phyloP scores from a whole-genome alignment of 2,888 invertebrate species.

The Hypercompe scribonia region DNA sequence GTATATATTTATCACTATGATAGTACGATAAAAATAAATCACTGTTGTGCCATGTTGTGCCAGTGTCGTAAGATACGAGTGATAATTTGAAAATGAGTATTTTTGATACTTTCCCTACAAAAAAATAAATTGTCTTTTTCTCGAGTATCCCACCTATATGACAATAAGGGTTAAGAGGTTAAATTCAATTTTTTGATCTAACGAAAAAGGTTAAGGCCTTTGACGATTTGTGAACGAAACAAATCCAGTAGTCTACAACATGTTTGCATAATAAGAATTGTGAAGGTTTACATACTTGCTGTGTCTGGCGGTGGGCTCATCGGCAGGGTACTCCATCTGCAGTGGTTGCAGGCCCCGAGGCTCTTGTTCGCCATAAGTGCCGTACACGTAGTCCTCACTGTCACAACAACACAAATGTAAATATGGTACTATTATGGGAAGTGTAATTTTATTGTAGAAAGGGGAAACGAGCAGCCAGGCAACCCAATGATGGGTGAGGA shows the following conservation, averaged over 20 bases:
- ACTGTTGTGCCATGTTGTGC: no score
- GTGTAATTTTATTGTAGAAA: no score
- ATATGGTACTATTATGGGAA: neutral
- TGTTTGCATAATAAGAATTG: neutral
- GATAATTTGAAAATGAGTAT: no score
- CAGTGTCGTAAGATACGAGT: no score
- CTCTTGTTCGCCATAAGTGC: conserved; percentile 75
- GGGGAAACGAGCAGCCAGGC: neutral
- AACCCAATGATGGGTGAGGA: no score
- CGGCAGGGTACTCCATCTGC: conserved; percentile 72
- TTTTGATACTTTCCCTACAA: no score
- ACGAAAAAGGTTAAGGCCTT: neutral
- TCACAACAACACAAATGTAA: conserved; percentile 35
- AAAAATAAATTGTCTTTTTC: no score
- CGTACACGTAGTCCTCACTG: conserved; percentile 76
- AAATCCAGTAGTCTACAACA: neutral
- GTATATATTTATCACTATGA: no score
- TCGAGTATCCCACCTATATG: no score
- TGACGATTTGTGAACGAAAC: neutral
- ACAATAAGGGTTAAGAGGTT: no score
- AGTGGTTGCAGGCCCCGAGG: conserved; percentile 72
- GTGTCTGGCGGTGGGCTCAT: conserved; percentile 73
- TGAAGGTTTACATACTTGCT: conserved; percentile 65
- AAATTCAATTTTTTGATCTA: no score
- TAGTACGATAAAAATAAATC: no score